Evolutionary conservation across 2,797 vertebrate species (phyloP).

Genomic region (Gobio occitaniae): DNA sequence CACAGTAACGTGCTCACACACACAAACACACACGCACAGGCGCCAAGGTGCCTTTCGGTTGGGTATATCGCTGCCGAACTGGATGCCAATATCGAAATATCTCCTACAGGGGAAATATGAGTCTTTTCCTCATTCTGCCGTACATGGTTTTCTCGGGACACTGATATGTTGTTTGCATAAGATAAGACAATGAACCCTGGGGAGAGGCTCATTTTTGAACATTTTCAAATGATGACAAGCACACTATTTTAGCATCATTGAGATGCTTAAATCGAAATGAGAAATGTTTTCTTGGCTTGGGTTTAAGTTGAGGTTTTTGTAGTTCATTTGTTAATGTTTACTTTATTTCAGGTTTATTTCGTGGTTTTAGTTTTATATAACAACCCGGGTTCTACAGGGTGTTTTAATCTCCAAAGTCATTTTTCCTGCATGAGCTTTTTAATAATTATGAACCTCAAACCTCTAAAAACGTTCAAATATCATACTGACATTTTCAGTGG

Average conservation of each 20-base stretch:
- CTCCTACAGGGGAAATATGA: constrained; percentile 41
- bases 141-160: constrained; percentile 6
- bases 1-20: constrained; percentile 31
- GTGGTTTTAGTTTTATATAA: not conserved
- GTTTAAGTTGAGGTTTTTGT: not conserved
- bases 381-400: not conserved
- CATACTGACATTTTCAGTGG: constrained; percentile 36
- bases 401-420: not conserved
- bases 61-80: constrained; percentile 6
- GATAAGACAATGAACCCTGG: constrained; percentile 10
- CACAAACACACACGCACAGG: constrained; percentile 22
- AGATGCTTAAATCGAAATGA: not conserved
- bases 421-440: not conserved
- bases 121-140: not conserved
- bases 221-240: not conserved
- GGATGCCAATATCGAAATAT: constrained; percentile 32
- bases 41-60: constrained; percentile 39
- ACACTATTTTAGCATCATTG: not conserved
- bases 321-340: not conserved
- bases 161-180: constrained; percentile 34
- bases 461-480: constrained; percentile 20
- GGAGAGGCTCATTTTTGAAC: not conserved
- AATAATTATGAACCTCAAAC: not conserved
- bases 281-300: not conserved
- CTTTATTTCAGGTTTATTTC: not conserved